phyloP scores from a whole-genome alignment of 2,113 vertebrate species.

The Equus przewalskii region DNA sequence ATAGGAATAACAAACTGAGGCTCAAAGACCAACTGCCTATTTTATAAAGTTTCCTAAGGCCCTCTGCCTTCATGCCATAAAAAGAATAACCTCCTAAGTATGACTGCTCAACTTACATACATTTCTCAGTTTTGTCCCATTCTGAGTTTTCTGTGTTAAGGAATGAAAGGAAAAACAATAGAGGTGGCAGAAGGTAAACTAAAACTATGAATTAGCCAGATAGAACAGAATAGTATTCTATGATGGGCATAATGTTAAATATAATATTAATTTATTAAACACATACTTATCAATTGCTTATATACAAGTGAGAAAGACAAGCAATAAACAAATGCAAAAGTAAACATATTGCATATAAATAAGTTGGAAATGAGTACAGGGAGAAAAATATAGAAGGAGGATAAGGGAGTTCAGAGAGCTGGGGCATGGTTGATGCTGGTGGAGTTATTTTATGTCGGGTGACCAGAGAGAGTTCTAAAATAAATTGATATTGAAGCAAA shows the following conservation, averaged over 20 bases:
- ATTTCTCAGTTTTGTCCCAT: neutral
- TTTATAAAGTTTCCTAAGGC: neutral
- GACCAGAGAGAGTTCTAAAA: neutral
- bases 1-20: neutral
- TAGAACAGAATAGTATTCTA: neutral
- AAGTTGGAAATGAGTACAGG: neutral
- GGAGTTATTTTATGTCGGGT: neutral
- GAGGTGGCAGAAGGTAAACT: neutral
- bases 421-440: neutral
- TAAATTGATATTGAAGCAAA: neutral
- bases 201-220: neutral
- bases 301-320: neutral
- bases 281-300: neutral
- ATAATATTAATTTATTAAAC: neutral
- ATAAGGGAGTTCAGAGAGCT: neutral
- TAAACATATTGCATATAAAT: neutral
- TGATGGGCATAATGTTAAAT: neutral
- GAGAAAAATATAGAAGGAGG: neutral
- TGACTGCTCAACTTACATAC: neutral
- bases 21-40: neutral
- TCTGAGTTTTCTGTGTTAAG: neutral
- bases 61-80: neutral
- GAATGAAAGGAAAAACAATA: neutral
- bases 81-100: neutral
- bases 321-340: neutral